Evolutionary conservation across 2,888 invertebrate species (phyloP), one percentile per base, ranked within the genome.

Genomic region (Hydrotaea diabolus): DNA sequence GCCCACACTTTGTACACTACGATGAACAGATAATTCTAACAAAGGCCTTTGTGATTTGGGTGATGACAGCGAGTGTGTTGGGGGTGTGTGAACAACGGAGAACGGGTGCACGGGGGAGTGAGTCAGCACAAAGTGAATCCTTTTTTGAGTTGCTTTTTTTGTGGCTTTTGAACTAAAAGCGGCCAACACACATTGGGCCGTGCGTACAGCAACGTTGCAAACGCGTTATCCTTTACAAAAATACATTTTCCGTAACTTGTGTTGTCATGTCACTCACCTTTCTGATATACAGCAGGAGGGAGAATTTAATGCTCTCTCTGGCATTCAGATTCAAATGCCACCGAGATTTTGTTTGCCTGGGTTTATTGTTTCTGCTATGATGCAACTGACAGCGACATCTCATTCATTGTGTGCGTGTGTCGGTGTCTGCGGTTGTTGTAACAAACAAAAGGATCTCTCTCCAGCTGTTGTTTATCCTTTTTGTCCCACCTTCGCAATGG

Each of bases 171-270:
- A n/a, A n/a, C n/a, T n/a, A n/a, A 43, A 43, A 43, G 43, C 43
- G 59, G 26, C 1, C n/a, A n/a, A 39, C 31, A 31, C 62, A n/a
- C 31, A 62, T 31, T 26, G 26, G 9, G n/a, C n/a, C n/a, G n/a
- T n/a, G n/a, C n/a, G n/a, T n/a, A 23, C 15, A 13, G 15, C 31
- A 31, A n/a, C n/a, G n/a, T n/a, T n/a, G n/a, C n/a, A n/a, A n/a
- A 31, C 19, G 13, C 13, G 36, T 21, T 59, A 59, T 59, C 59
- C 59, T 59, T 59, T n/a, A 59, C 26, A 23, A 59, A 59, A 59
- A 59, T 59, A 59, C 21, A n/a, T 59, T 26, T 59, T 59, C 59
- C 11, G 26, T 13, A 31, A 62, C 62, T 31, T n/a, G 2, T n/a
- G n/a, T n/a, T n/a, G n/a, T n/a, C n/a, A n/a, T n/a, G n/a, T 11